These are phyloP conservation scores for Pan paniscus DNA, from an alignment of 2,113 vertebrate species.

Conservation along the genomic window DNA sequence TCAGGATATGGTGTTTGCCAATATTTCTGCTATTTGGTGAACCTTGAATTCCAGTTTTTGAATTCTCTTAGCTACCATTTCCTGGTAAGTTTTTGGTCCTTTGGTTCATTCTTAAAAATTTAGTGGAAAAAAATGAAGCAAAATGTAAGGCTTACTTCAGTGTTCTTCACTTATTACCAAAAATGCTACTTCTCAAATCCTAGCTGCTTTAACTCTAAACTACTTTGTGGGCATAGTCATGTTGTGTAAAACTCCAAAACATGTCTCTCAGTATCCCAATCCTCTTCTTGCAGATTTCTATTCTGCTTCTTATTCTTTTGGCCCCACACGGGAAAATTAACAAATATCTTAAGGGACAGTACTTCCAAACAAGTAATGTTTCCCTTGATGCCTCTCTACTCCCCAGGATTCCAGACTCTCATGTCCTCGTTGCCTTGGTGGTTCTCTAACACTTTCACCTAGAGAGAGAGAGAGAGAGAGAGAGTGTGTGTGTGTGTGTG, in stretches of 20 bases:
- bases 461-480: no score
- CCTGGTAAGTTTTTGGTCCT: neutral
- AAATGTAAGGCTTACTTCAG: neutral
- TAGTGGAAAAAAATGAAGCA: neutral
- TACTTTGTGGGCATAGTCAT: neutral
- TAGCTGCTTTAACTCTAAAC: neutral
- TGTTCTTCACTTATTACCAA: neutral
- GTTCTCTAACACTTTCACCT: neutral
- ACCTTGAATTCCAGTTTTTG: neutral
- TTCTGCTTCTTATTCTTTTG: neutral
- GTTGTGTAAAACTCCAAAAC: neutral
- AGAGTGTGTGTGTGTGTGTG: neutral
- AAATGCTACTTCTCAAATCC: neutral
- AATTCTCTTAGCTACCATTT: neutral
- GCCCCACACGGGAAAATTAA: neutral
- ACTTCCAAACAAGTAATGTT: neutral
- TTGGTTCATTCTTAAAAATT: neutral
- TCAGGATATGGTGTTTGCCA: neutral
- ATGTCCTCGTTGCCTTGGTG: neutral
- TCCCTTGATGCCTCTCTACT: neutral
- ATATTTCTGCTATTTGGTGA: neutral
- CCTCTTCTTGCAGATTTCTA: neutral
- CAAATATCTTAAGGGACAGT: neutral
- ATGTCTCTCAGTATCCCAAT: neutral
- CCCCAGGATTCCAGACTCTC: neutral